phyloP scores from a whole-genome alignment of 2,888 invertebrate species.

The Apodemia mormo region DNA sequence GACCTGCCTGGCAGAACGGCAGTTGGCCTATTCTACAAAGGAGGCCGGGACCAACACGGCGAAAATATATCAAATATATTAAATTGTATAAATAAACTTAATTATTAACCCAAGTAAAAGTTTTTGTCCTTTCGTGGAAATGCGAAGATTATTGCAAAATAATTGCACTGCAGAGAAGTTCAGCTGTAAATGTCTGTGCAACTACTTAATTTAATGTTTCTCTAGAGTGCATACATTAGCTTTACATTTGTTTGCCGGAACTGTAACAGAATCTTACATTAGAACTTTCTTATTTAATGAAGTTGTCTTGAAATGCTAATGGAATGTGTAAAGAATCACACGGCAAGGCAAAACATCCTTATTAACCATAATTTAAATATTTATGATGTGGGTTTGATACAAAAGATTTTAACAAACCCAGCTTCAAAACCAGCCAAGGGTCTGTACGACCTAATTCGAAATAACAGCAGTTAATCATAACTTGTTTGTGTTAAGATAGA shows the following conservation, averaged over 20 bases:
- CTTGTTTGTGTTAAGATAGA: too few relatives aligned
- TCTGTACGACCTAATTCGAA: too few relatives aligned
- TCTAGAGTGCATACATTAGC: constrained; percentile 2
- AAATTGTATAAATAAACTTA: not conserved
- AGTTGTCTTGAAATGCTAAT: not conserved
- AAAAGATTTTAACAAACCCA: too few relatives aligned
- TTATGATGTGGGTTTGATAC: too few relatives aligned
- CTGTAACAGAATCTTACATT: not conserved
- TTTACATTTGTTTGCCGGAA: constrained; percentile 4
- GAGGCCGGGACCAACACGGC: too few relatives aligned
- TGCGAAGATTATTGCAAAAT: constrained; percentile 9
- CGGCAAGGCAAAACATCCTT: too few relatives aligned
- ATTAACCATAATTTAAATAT: too few relatives aligned
- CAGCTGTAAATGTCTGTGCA: not conserved
- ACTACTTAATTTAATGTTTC: constrained; percentile 3
- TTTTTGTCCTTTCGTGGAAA: not conserved
- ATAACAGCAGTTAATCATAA: too few relatives aligned
- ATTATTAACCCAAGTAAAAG: not conserved
- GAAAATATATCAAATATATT: not conserved
- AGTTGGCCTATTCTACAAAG: too few relatives aligned
- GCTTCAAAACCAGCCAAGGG: too few relatives aligned
- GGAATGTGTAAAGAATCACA: too few relatives aligned
- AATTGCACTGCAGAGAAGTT: not conserved
- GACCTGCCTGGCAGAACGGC: too few relatives aligned
- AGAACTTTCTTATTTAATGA: not conserved